Conservation (phyloP, 2,797 vertebrate genomes). For the Bovichtus diacanthus region DNA sequence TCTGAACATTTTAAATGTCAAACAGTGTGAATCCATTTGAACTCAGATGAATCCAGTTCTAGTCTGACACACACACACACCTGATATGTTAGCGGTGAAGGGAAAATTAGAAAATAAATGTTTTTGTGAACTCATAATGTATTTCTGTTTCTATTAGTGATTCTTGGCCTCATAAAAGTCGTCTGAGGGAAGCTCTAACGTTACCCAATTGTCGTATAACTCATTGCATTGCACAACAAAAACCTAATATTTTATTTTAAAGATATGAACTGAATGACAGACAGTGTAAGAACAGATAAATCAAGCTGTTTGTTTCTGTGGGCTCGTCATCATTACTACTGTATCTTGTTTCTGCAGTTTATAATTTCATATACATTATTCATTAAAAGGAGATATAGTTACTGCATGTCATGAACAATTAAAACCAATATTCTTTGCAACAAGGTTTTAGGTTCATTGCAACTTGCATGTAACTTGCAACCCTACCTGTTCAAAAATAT, state of each 20-base stretch:
- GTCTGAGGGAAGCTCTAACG: too few relatives aligned
- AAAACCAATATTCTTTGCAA: not conserved
- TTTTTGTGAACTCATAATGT: not conserved
- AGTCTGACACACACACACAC: not conserved
- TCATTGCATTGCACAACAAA: not conserved
- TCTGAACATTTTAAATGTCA: conserved; percentile 35
- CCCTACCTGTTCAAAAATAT: not conserved
- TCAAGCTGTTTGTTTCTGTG: not conserved
- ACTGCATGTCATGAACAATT: not conserved
- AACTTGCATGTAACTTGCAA: not conserved
- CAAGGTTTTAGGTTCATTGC: not conserved
- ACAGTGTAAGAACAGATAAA: not conserved
- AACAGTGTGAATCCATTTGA: not conserved
- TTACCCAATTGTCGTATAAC: too few relatives aligned
- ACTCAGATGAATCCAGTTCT: not conserved
- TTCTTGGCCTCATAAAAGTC: not conserved
- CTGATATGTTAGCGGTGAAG: not conserved
- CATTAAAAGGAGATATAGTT: not conserved
- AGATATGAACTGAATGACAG: not conserved
- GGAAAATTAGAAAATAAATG: not conserved
- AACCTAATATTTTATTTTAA: not conserved
- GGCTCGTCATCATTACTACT: not conserved
- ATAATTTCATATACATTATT: not conserved
- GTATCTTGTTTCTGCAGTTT: not conserved
- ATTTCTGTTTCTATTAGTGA: not conserved